Base-by-base conservation (phyloP, 2,797 vertebrate genomes). In the Lutjanus argentimaculatus region DNA sequence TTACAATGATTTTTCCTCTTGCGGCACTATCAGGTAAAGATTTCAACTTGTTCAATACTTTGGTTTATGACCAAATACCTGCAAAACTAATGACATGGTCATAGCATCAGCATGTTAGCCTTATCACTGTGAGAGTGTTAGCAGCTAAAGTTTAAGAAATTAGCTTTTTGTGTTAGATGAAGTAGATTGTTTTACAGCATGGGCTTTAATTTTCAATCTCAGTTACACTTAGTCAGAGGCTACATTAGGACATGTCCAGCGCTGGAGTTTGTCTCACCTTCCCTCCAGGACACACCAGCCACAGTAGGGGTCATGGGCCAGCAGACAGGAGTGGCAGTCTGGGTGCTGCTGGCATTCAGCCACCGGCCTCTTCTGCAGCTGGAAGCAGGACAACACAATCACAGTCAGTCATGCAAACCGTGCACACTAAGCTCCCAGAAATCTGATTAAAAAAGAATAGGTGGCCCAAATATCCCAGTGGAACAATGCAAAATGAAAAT, bases 201-300 rank as follows among this genome's bases (percentile, higher is more conserved):
- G 49, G 49, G 14, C 19, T 62, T 53, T 6, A 25, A 25, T 36
- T 13, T 16, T 43, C 6, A 36, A 6, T 70, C 10, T 43, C 42
- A 61, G 40, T 55, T n/a, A 7, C 7, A 8, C 43, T 56, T 52
- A 52, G 21, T 40, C 11, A 2, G 46, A 43, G 7, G 49, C 15
- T 30, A 1, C 46, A 58, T 21, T 6, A 21, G 30, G 14, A 67
- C 45, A 8, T 8, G 22, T 40, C 36, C 1, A 63, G 15, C 8
- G 57, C 16, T 19, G 25, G 2, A 9, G 42, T 48, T 51, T 0
- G 1, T 45, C 97, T 96, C 89, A 99, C 98, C 97, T 95, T 93
- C 98, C 98, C 58, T 98, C 96, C 75, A 99, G 97, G 80, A 99
- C 96, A 90, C 98, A 99, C 98, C 98, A 99, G 75, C 98, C 98